Evolutionary conservation across 2,113 vertebrate species (phyloP).

Genomic region (Leucosticte australis): DNA sequence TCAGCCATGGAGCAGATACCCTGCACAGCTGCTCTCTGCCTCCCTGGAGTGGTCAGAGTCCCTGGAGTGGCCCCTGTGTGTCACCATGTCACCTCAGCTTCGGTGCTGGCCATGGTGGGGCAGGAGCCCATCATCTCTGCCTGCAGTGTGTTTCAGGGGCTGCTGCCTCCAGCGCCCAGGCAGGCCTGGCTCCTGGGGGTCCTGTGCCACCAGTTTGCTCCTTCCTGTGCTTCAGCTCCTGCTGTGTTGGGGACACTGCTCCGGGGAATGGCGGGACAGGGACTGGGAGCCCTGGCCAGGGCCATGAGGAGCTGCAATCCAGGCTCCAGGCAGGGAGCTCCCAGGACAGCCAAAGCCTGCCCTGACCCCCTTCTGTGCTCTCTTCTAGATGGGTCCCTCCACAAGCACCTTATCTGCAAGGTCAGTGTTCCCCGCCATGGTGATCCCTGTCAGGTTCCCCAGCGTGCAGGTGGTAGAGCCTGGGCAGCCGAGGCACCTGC

Average conservation of each 20-base stretch:
- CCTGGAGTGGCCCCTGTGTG: neutral
- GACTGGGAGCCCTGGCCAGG: neutral
- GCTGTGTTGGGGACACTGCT: neutral
- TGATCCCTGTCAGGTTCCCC: neutral
- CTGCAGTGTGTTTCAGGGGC: neutral
- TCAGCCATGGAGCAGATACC: neutral
- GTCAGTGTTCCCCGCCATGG: slow-evolving; percentile 10
- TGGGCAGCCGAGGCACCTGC: neutral
- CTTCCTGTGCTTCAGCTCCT: neutral
- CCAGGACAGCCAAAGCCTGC: neutral
- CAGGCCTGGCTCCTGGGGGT: neutral
- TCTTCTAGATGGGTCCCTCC: slow-evolving; percentile 61
- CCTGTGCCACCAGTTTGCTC: neutral
- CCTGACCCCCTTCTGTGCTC: slow-evolving; percentile 17
- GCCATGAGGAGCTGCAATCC: neutral
- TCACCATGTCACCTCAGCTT: rapidly evolving
- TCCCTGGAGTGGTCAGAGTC: neutral
- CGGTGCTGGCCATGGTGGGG: rapidly evolving
- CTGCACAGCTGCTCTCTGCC: rapidly evolving
- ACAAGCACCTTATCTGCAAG: slow-evolving; percentile 75
- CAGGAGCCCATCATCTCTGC: neutral
- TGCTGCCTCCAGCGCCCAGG: rapidly evolving
- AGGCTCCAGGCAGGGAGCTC: neutral
- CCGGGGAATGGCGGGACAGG: rapidly evolving
- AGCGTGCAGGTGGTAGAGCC: neutral